Conservation (phyloP, 2,888 invertebrate genomes). For the Helobdella robusta region DNA sequence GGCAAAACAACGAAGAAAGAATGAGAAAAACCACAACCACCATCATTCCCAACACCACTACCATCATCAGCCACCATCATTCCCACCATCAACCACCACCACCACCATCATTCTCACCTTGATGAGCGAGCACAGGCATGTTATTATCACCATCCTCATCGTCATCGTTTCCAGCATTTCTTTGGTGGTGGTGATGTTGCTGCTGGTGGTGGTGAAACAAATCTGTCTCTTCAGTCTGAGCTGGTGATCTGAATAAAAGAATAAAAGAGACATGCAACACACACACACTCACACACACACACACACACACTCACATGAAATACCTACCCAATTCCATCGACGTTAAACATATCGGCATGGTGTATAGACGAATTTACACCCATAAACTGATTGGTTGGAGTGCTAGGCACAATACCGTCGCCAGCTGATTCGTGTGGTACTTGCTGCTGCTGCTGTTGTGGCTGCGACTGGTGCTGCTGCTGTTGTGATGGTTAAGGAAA, state of each 20-base stretch:
- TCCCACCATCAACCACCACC: neutral
- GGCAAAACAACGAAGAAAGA: neutral
- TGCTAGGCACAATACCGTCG: slow-evolving; percentile 76
- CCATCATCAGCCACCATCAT: neutral
- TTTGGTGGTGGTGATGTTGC: too few relatives aligned
- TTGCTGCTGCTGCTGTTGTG: neutral
- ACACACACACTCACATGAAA: neutral
- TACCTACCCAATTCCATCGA: neutral
- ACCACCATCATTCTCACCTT: too few relatives aligned
- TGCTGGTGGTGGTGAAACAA: too few relatives aligned
- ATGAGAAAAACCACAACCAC: neutral
- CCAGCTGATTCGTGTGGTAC: slow-evolving; percentile 57
- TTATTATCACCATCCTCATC: neutral
- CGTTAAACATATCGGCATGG: neutral
- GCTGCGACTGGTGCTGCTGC: too few relatives aligned
- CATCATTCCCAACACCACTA: neutral
- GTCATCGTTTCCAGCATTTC: neutral
- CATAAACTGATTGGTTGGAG: slow-evolving; percentile 63
- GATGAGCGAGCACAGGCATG: too few relatives aligned
- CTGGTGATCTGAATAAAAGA: neutral
- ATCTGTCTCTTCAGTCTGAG: too few relatives aligned
- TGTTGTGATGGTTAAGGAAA: too few relatives aligned
- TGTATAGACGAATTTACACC: neutral
- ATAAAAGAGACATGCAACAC: neutral
- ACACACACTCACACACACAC: slow-evolving; percentile 6